Base-by-base conservation (phyloP, 37 sponge, comb jelly and placozoan species). In the Diacarnus erythraeanus region DNA sequence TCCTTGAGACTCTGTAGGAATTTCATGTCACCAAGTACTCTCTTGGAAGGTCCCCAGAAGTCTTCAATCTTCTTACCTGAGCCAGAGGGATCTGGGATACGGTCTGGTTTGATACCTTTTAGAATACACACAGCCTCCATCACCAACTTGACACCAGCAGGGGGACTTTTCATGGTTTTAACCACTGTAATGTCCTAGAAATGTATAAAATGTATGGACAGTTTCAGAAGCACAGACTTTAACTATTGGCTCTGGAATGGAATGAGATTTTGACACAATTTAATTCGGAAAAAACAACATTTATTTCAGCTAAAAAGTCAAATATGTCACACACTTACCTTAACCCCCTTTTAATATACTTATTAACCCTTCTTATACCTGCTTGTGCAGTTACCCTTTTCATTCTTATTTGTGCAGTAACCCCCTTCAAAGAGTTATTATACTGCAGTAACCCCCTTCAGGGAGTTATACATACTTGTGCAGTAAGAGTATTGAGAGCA, bases 51-150 rank as follows among this genome's bases (percentile, higher is more conserved):
- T 0, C 92, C 94, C 98, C 98, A 98, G 74, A 64, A 98, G 57
- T 98, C 98, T 60, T 98, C 98, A 23, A 95, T 84, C 86, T 89
- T 95, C 77, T 97, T 97, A 3, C 95, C 95, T 27, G 91, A 84
- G 30, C 96, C 95, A 30, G 92, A 85, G 18, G 95, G 95, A 59
- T 98, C 98, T 20, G 83, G 85, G 40, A 93, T 84, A 44, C 93
- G 73, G 77, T 93, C 98, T 20, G 98, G 93, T 67, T 95, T 98
- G 83, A 92, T 69, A 15, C 84, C 90, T 74, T 98, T 98, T 43
- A 98, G 67, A 31, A 98, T 98, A 56, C 98, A 98, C 35, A 98
- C 66, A 29, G 96, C 96, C 78, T 98, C 98, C 98, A 98, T 98
- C 60, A 95, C 96, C 61, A 98, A 80, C 58, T 93, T 94, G 18